Base-by-base conservation (phyloP, 2,113 vertebrate genomes). In the Paratilapia polleni region DNA sequence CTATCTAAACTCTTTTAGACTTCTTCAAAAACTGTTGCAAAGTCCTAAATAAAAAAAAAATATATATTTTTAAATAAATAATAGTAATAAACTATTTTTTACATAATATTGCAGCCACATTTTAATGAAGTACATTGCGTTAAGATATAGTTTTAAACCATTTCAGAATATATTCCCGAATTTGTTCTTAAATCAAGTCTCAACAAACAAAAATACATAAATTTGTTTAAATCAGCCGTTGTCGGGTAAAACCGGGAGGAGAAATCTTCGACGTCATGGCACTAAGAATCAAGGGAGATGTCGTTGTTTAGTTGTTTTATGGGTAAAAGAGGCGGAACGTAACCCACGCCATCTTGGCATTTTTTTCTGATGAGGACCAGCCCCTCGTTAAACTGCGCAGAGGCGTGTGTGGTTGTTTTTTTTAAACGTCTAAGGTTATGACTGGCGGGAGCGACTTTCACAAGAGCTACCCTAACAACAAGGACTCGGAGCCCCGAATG, bases 381-480 rank as follows among this genome's bases (percentile, higher is more conserved):
- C 54, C 79, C 31, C n/a, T 79, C 28, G 6, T 15, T 2, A 17
- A 64, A 11, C 73, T 87, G 85, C 90, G 90, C 86, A 86, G 86
- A 57, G 22, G 61, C 28, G 76, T 74, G 84, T 78, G 83, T 28
- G 56, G n/a, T 81, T 88, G 82, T 79, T 86, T 78, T 79, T 86
- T 78, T 84, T 13, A 61, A 91, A 85, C 52, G 2, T 1, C 11
- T 0, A 70, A 64, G 59, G 78, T 80, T 1, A 91, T 91, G 93
- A 93, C 91, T 49, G 92, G 91, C 84, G 93, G 89, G 77, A 87
- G 2, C 54, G 79, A 84, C 3, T 93, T 89, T 63, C 79, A 83
- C 68, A 87, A 89, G 56, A 90, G 22, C 62, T 89, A 86, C 81
- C 63, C 31, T 3, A 62, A 43, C 66, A 85, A 62, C 60, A 93